These are phyloP conservation scores for Muntiacus muntjak DNA, from an alignment of 2,113 vertebrate genomes.

Conservation along the genomic window DNA sequence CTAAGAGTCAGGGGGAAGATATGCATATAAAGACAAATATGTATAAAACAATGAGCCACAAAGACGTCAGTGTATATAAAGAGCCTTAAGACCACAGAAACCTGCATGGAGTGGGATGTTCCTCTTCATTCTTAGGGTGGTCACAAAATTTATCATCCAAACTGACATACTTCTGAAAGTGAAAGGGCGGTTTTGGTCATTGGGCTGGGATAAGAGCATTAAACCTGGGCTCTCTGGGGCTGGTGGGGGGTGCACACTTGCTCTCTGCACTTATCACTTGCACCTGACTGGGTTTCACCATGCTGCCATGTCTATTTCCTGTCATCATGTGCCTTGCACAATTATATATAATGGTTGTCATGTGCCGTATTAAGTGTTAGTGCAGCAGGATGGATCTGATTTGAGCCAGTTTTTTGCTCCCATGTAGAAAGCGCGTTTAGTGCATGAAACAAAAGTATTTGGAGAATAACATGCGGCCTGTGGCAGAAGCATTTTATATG, in stretches of 20 bases:
- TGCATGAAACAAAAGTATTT: background rate
- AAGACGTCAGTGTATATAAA: background rate
- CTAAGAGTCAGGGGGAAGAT: background rate
- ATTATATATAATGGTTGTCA: background rate
- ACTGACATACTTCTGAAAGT: background rate
- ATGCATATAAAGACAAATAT: background rate
- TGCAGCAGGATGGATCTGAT: background rate
- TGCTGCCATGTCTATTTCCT: accelerated
- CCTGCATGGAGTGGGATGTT: accelerated
- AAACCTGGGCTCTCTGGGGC: background rate
- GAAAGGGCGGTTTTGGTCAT: background rate
- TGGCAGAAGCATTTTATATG: background rate
- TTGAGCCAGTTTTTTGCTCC: background rate
- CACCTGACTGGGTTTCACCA: background rate
- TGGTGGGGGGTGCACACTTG: accelerated
- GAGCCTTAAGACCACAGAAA: background rate
- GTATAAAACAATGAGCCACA: background rate
- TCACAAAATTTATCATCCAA: background rate
- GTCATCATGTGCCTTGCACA: background rate
- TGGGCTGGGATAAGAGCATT: background rate
- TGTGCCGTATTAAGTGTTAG: background rate
- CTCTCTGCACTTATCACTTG: accelerated
- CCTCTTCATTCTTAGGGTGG: background rate
- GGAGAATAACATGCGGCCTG: background rate
- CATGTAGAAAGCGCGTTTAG: background rate